Conservation (phyloP, 2,888 invertebrate genomes). For the Pachymerium ferrugineum region DNA sequence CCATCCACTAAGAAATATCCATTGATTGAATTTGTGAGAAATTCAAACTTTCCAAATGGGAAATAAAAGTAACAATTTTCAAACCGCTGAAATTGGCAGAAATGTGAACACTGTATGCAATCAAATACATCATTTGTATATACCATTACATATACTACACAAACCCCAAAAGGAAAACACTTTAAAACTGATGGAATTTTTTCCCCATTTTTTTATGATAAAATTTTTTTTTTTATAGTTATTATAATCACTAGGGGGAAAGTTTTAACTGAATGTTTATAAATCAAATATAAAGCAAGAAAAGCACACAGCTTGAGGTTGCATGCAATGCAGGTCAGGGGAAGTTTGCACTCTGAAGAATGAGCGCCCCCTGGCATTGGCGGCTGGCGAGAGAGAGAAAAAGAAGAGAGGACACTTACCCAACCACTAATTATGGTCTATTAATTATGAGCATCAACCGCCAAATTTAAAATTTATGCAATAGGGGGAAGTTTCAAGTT, state of each 20-base stretch:
- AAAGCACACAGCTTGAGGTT: background rate
- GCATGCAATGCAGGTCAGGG: background rate
- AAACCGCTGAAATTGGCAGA: background rate
- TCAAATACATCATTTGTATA: constrained; percentile 6
- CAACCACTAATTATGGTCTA: constrained; percentile 4
- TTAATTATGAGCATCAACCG: constrained; percentile 4
- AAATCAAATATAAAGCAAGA: background rate
- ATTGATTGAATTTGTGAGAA: constrained; percentile 4
- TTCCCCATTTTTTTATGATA: too few relatives aligned
- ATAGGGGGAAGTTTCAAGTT: constrained; percentile 13
- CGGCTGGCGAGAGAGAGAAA: background rate
- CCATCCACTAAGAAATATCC: background rate
- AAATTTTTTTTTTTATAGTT: background rate
- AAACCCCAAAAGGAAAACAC: background rate
- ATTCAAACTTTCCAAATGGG: constrained; percentile 4
- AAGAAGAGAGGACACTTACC: background rate
- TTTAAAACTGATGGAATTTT: background rate
- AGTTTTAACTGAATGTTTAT: background rate
- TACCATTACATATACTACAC: background rate
- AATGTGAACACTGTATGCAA: background rate
- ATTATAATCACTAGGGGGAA: background rate
- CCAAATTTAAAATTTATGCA: constrained; percentile 5
- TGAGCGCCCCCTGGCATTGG: constrained; percentile 1
- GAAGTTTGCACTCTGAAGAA: background rate
- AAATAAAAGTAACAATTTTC: background rate